Evolutionary conservation across 1,140 invertebrate species (phyloP).

Genomic region (Delia radicum): DNA sequence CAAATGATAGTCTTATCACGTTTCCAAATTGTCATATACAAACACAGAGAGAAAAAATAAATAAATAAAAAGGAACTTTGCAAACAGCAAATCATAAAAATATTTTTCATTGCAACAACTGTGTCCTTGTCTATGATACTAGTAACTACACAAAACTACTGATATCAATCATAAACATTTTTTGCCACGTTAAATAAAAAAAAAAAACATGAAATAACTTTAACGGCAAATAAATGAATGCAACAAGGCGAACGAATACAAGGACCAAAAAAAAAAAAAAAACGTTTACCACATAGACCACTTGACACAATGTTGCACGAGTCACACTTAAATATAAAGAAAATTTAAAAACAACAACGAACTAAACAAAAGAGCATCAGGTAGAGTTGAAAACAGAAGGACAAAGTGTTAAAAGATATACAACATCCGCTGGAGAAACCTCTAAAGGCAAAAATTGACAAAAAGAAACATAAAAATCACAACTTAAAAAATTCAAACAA

Average conservation of each 20-base stretch:
- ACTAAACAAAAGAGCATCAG: neutral
- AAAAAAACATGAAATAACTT: neutral
- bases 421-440: neutral
- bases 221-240: slow-evolving; percentile 8
- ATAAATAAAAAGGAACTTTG: slow-evolving; percentile 33
- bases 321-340: slow-evolving; percentile 9
- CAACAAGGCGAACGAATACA: neutral
- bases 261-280: neutral
- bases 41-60: slow-evolving; percentile 33
- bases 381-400: neutral
- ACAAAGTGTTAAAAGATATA: slow-evolving; percentile 1
- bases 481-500: neutral
- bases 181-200: neutral
- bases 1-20: slow-evolving; percentile 16
- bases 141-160: slow-evolving; percentile 29
- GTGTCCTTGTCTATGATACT: slow-evolving; percentile 26
- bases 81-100: slow-evolving; percentile 22
- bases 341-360: neutral
- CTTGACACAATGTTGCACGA: slow-evolving; percentile 21
- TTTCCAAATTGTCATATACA: slow-evolving; percentile 21
- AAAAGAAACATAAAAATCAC: neutral
- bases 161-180: neutral
- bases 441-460: neutral
- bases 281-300: slow-evolving; percentile 8
- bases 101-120: slow-evolving; percentile 20